A percentile compares a stretch with the other conserved stretches of the same genome.
These are phyloP conservation scores for Pelodiscus sinensis DNA, from an alignment of 2,113 vertebrate genomes.

Conservation along the genomic window DNA sequence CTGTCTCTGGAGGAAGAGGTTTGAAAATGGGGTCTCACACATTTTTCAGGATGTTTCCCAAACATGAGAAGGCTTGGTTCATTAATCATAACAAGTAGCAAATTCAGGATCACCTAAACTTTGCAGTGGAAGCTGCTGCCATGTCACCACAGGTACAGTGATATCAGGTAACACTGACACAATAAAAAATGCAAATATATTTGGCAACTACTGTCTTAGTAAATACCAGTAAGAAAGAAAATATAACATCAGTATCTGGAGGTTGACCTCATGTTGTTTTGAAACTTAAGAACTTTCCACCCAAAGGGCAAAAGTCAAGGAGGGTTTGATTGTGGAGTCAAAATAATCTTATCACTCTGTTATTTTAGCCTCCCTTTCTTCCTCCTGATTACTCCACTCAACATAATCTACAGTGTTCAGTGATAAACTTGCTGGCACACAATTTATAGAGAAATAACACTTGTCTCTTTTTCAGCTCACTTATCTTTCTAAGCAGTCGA, in stretches of 20 bases:
- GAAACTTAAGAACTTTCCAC: constrained; percentile 78
- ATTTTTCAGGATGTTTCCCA: constrained; percentile 14
- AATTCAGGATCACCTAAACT: background rate
- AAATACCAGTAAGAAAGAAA: constrained; percentile 40
- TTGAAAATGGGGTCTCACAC: background rate
- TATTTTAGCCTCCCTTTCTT: constrained; percentile 83
- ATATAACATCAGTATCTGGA: background rate
- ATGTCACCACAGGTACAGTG: background rate
- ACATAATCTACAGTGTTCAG: constrained; percentile 71
- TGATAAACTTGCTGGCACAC: constrained; percentile 79
- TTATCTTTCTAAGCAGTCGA: constrained; percentile 79
- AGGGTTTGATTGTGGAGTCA: constrained; percentile 75
- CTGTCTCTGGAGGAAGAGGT: background rate
- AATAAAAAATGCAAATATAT: background rate
- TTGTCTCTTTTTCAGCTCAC: constrained; percentile 65
- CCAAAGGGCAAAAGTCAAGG: constrained; percentile 75
- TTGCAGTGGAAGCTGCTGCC: background rate
- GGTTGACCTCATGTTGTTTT: constrained; percentile 68
- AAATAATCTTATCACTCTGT: constrained; percentile 73
- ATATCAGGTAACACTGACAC: background rate
- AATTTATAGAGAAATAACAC: constrained; percentile 80
- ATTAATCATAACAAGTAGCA: background rate
- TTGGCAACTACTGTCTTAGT: constrained; percentile 7
- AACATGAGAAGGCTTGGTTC: background rate
- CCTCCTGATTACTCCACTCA: constrained; percentile 75